Conservation (phyloP, 2,113 vertebrate genomes). For the Petromus typicus region DNA sequence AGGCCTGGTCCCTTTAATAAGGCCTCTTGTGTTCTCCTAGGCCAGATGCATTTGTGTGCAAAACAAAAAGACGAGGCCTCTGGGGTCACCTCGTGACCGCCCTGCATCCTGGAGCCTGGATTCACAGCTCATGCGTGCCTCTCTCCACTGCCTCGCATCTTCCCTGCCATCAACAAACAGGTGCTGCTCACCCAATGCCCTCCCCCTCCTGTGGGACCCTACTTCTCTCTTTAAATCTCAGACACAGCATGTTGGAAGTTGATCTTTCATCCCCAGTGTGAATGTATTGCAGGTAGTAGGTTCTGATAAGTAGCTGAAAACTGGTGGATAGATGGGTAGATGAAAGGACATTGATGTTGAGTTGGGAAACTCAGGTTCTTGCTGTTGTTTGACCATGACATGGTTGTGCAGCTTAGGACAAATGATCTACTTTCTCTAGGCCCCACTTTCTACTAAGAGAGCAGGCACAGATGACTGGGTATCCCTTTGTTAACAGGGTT, state of each 20-base stretch:
- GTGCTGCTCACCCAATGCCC: not conserved
- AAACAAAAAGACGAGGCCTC: not conserved
- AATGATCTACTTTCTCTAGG: not conserved
- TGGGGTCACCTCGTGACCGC: not conserved
- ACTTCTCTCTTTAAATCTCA: not conserved
- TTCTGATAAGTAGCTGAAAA: not conserved
- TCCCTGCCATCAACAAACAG: not conserved
- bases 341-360: not conserved
- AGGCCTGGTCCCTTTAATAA: not conserved
- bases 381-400: not conserved
- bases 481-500: not conserved
- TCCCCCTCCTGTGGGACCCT: not conserved
- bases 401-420: not conserved
- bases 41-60: not conserved
- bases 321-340: not conserved
- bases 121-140: accelerated
- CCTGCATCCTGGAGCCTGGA: not conserved
- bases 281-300: not conserved
- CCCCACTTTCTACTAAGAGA: not conserved
- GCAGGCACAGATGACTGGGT: not conserved
- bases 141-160: not conserved
- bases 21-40: not conserved
- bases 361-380: not conserved
- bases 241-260: not conserved
- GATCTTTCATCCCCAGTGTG: not conserved